Base-by-base conservation (phyloP, 1,140 invertebrate genomes). In the Leptopilina clavipes region DNA sequence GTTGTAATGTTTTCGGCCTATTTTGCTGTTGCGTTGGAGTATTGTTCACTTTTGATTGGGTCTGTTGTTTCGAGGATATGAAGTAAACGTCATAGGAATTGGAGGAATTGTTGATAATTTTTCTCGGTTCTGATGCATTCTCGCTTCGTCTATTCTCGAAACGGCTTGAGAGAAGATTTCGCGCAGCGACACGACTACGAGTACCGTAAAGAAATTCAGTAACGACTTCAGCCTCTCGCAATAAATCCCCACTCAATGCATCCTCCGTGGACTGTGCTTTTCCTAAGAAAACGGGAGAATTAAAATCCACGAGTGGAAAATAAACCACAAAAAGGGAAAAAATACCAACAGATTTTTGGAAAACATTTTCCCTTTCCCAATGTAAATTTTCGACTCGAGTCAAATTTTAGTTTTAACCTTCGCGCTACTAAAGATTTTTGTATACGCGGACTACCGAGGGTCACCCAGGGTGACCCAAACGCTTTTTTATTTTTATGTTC, bases 191-290 rank as follows among this genome's bases (percentile, higher is more conserved):
- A 14, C 91, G 86, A 78, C 89, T 92, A 71, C 92, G 83, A n/a
- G 90, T 92, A 7, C 92, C 91, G 79, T 92, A 92, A 3, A 93
- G 83, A 78, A 90, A 93, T 76, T 92, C 92, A 1, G 92, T 91
- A 5, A 93, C 92, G 9, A 90, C 87, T 82, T 92, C 91, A 3
- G 91, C 89, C 77, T 93, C 92, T 3, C 92, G 86, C 10, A 91
- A 75, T 22, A 92, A 79, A 70, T 92, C 91, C 40, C 91, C 90
- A 75, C 91, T 89, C 10, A 90, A 75, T 40, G 86, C 81, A 31
- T 91, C 89, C 40, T 90, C 90, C 6, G 89, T 87, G 11, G 90
- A 91, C 74, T 91, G 89, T 37, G 89, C 85, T 77, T 87, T 90
- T 76, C 88, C 89, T 91, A 74, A 17, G 78, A 75, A 81, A 78